Base-by-base conservation (phyloP, 2,113 vertebrate genomes). In the Phrynosoma blainvillii region DNA sequence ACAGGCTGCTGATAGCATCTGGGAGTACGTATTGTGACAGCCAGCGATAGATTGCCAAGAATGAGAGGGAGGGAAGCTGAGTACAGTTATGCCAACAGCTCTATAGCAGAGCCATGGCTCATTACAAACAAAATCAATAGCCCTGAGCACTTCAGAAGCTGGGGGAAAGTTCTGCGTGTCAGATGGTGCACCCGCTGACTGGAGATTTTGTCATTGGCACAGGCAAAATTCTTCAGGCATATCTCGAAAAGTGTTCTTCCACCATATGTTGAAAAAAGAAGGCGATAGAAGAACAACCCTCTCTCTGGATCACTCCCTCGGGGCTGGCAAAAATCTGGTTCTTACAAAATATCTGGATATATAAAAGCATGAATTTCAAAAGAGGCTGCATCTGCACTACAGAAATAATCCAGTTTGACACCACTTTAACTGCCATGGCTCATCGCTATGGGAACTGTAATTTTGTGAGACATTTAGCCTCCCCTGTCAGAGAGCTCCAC, bases 41-140 rank as follows among this genome's bases (percentile, higher is more conserved):
- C 54, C 88, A 91, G 86, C 23, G 14, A 23, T 8, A 21, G 0
- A 10, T n/a, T 84, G 89, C 40, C 82, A 59, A n/a, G 20, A 9
- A 1, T 14, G 82, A 18, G 27, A 32, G 54, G 56, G 30, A 74
- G 40, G 84, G 68, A 80, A 52, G 11, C 74, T 62, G 77, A 73
- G 30, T 25, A 10, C 0, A 0, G 0, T 8, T 65, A 59, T 2
- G 68, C 20, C 47, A 40, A 27, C 1, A 66, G 11, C 21, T 65
- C 84, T 82, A 47, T 2, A 16, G 77, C 30, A 30, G 66, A 65
- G 70, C 36, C 86, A 42, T 32, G 23, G 8, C 47, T 84, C 66
- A 80, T 84, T 85, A 92, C 20, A 70, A 82, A 25, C 4, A 27
- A 62, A n/a, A 32, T 85, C 23, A 71, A 84, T 82, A 56, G 68